Evolutionary conservation across 2,888 invertebrate species (phyloP).

Genomic region (Formica aserva): DNA sequence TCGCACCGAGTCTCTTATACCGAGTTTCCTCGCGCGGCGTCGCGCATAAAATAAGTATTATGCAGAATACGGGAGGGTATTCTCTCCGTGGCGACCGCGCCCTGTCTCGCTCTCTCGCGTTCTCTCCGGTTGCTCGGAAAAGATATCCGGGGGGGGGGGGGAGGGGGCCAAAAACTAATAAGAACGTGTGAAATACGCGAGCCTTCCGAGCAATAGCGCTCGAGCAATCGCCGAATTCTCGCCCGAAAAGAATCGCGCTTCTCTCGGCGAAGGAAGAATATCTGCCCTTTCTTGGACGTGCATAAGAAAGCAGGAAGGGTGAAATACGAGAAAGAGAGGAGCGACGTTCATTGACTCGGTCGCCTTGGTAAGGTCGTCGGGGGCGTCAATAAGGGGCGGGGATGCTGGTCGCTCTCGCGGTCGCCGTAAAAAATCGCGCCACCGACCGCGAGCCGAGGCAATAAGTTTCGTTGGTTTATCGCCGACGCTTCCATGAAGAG

Average conservation of each 20-base stretch:
- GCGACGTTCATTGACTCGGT: slow-evolving; percentile 68
- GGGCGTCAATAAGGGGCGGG: slow-evolving; percentile 75
- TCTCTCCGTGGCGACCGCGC: slow-evolving; percentile 39
- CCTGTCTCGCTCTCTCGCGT: slow-evolving; percentile 57
- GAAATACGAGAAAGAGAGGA: slow-evolving; percentile 5
- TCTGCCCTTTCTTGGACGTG: slow-evolving; percentile 7
- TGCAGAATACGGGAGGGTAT: slow-evolving; percentile 70
- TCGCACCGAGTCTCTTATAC: slow-evolving; percentile 67
- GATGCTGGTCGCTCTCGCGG: slow-evolving; percentile 43
- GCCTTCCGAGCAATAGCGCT: slow-evolving; percentile 73
- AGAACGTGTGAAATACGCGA: slow-evolving; percentile 75
- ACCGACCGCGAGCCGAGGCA: slow-evolving; percentile 79
- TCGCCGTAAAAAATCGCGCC: slow-evolving; percentile 69
- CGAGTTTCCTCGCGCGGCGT: slow-evolving; percentile 69
- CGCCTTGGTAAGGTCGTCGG: slow-evolving; percentile 78
- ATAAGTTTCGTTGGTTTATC: slow-evolving; percentile 83
- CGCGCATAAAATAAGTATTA: slow-evolving; percentile 77
- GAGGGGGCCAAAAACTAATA: slow-evolving; percentile 72
- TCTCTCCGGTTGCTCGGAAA: slow-evolving; percentile 31
- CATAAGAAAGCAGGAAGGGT: slow-evolving; percentile 34
- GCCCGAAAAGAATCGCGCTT: slow-evolving; percentile 37
- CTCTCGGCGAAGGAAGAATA: not conserved
- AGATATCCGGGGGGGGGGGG: slow-evolving; percentile 64
- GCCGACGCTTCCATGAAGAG: slow-evolving; percentile 79
- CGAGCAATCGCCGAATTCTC: slow-evolving; percentile 59